Evolutionary conservation across 53 echinoderm and acorn worm species (phyloP), one percentile per base, ranked within the genome.

Genomic region (Apostichopus leukothele): DNA sequence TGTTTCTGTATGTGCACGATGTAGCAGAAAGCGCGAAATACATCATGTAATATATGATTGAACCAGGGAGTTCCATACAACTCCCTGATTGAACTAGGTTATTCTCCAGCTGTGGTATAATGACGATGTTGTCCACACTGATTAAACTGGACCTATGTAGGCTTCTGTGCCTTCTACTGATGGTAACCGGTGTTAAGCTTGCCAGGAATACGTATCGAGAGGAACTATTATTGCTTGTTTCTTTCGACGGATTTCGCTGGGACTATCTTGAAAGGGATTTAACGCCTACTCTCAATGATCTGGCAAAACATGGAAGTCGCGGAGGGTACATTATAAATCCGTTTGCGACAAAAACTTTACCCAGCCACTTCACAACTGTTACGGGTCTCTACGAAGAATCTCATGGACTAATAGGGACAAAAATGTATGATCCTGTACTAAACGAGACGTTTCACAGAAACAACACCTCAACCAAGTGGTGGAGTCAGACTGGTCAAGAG

Each of bases 161-260:
- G 39, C 39, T 39, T 39, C 3, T 39, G 0, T 39, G 39, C 39
- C 39, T 39, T 39, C 3, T 39, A 39, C 39, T 39, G 39, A 39
- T 39, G 39, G 39, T 39, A 39, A 39, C 39, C 39, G 39, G 39
- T 39, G 39, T 39, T 3, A 39, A 39, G 39, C 39, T 39, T 39
- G 0, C 39, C 39, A 39, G 39, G 39, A 67, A n/a, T 67, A 67
- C n/a, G 68, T 67, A n/a, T n/a, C 13, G n/a, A 67, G n/a, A n/a
- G 68, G 68, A 67, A 13, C 89, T 91, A 20, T 89, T 94, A 25
- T 75, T 96, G 75, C 83, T 96, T 18, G 89, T 97, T 66, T 97
- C 97, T n/a, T 95, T 97, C 75, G 97, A 97, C 80, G 97, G 97
- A 23, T 97, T 97, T 76, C 91, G 97, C 14, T 95, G 93, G 92